Percentiles rank a stretch among this genome's conserved stretches.
Conservation (phyloP, 1,140 invertebrate genomes). For the Epicauta chinensis region DNA sequence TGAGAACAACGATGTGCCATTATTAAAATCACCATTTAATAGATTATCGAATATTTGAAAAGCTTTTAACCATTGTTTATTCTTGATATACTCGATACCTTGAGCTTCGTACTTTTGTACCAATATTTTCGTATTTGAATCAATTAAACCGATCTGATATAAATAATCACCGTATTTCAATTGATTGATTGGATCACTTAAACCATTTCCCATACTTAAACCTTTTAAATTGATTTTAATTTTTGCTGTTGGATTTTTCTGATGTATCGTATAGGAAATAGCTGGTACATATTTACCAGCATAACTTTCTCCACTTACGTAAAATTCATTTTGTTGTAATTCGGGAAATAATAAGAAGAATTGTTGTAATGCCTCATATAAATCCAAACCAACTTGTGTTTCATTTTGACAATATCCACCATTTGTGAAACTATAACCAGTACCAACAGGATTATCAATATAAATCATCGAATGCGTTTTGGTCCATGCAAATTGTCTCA, state of each 20-base stretch:
- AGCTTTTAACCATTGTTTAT: constrained; percentile 55
- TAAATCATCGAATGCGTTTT: constrained; percentile 68
- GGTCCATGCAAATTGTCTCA: constrained; percentile 63
- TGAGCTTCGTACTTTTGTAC: constrained; percentile 54
- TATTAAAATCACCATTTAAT: constrained; percentile 54
- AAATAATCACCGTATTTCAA: constrained; percentile 66
- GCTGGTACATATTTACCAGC: constrained; percentile 78
- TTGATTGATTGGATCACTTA: constrained; percentile 72
- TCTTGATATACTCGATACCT: constrained; percentile 52
- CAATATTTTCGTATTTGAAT: constrained; percentile 49
- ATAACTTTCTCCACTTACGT: constrained; percentile 79
- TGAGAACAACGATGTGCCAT: constrained; percentile 50
- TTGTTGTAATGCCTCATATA: constrained; percentile 59
- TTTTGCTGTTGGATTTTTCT: constrained; percentile 52
- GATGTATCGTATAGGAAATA: constrained; percentile 65
- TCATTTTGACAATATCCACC: constrained; percentile 60
- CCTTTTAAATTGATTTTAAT: constrained; percentile 63
- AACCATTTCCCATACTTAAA: constrained; percentile 77
- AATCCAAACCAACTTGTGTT: constrained; percentile 56
- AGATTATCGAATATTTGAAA: constrained; percentile 61
- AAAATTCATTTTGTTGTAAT: constrained; percentile 59
- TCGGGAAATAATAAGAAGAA: constrained; percentile 70
- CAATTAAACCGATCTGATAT: constrained; percentile 70
- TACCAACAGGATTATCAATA: constrained; percentile 81
- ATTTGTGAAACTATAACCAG: constrained; percentile 69